Evolutionary conservation across 2,113 vertebrate genomes (phyloP), one percentile per base, ranked within the genome.

Genomic region (Lota lota): DNA sequence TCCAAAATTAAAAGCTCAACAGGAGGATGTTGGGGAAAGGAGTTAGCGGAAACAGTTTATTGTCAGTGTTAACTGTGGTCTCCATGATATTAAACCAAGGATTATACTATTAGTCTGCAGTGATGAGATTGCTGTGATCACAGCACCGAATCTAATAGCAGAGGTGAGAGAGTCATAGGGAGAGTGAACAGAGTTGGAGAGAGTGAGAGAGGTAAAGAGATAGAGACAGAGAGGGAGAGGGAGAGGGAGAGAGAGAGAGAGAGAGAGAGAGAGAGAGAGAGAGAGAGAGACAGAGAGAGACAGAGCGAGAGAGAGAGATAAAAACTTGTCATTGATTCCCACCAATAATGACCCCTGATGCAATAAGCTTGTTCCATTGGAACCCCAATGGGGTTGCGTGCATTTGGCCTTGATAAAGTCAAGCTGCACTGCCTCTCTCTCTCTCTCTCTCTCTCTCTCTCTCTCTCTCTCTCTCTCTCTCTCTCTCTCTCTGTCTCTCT

Each of bases 281-380:
- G 40, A 2, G 40, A 47, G 40, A 12, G 40, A 47, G 10, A 12
- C 0, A 28, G 5, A 62, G 22, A 7, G 8, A 47, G 40, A 47
- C 3, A 33, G 28, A 3, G 7, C 3, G 40, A 14, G 10, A 14
- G 40, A 47, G 40, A 47, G 40, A 47, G 12, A 47, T 12, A 28
- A 73, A 70, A 47, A 73, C 33, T n/a, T 28, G 62, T 47, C 28
- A 22, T 65, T 53, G 47, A 65, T 74, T 82, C 53, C 69, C 51
- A 53, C 72, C 72, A 80, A 72, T 84, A 79, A 80, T 47, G 61
- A 17, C 33, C 51, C 59, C 53, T 61, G 47, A 28, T 69, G 65
- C 75, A 78, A 67, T 78, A 64, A 77, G 71, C 50, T 60, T 14
- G 1, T 66, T 40, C 69, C 73, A 61, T 64, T 22, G 22, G 50